Base-by-base conservation (phyloP, 2,797 vertebrate species). In the Cryptoprocta ferox region DNA sequence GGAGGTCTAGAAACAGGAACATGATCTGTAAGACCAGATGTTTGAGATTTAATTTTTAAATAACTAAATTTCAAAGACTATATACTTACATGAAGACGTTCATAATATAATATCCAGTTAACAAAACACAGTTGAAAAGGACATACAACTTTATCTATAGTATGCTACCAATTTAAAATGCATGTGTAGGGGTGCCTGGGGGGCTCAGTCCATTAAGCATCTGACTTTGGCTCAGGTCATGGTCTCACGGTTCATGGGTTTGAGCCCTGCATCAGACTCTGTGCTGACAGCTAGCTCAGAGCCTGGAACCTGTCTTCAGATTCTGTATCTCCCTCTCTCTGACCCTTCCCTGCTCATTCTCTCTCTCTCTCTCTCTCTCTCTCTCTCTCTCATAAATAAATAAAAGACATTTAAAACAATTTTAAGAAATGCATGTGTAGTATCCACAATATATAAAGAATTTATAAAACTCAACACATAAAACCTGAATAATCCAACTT, bases 1-100 rank as follows among this genome's bases (percentile, higher is more conserved):
- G 11, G 37, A 89, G 26, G 26, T 53, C 24, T 87, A 26, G 39
- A 79, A 92, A 28, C 8, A 89, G 37, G 14, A 70, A 80, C 10
- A 56, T n/a, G 24, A 8, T 39, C 30, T 56, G 50, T 53, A 15
- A 73, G 24, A 80, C 35, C 37, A 85, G 56, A 65, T 35, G 37
- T 56, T 80, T 81, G 10, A 16, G 63, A 53, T 63, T 95, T 85
- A 89, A 76, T 61, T 78, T 92, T 89, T 68, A 94, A 95, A 78
- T 81, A 59, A 48, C 59, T 71, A 87, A 71, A 71, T 87, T 76
- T 42, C 35, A 65, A 89, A 89, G 28, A 86, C 35, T 71, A 82
- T 11, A 2, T 59, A 73, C 75, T 81, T 87, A 95, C 0, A 59
- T 14, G 1, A 96, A 80, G 45, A 63, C 73, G 19, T 71, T 32